phyloP scores from a whole-genome alignment of 1,140 invertebrate species.

The Rhyzopertha dominica region DNA sequence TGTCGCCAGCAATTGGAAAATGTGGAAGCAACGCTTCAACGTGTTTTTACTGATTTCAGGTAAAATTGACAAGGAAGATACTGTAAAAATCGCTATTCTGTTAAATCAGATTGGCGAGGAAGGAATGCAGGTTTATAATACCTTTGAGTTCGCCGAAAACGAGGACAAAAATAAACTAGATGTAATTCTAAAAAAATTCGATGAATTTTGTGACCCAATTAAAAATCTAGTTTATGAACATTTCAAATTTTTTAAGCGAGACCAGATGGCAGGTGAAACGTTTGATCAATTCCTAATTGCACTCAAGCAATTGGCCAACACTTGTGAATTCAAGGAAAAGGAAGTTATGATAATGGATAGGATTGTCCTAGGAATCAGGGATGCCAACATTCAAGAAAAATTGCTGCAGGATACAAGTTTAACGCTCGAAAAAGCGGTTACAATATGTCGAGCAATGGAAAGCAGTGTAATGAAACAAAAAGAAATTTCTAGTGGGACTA shows the following conservation, averaged over 20 bases:
- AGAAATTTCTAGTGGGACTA: conserved; percentile 7
- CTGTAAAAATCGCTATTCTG: conserved; percentile 21
- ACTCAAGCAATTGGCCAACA: conserved; percentile 15
- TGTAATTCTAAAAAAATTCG: conserved; percentile 17
- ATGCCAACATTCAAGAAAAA: conserved; percentile 9
- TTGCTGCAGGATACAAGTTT: conserved; percentile 8
- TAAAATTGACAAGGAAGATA: too few species aligned
- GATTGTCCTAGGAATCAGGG: conserved; percentile 11
- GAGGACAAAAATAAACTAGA: conserved; percentile 19
- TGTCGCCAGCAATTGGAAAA: too few species aligned
- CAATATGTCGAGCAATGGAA: conserved; percentile 14
- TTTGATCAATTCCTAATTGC: conserved; percentile 25
- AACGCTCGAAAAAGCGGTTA: conserved; percentile 5
- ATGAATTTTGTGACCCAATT: conserved; percentile 19
- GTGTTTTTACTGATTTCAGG: too few species aligned
- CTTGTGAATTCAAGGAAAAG: conserved; percentile 18
- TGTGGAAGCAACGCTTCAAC: too few species aligned
- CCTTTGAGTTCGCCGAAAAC: conserved; percentile 13
- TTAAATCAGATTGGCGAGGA: conserved; percentile 21
- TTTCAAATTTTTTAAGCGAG: conserved; percentile 23
- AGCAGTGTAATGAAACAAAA: conserved; percentile 1
- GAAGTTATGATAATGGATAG: conserved; percentile 14
- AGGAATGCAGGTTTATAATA: conserved; percentile 18
- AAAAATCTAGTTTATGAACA: conserved; percentile 25
- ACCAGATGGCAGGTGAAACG: conserved; percentile 20